Base-by-base conservation (phyloP, 2,888 invertebrate genomes). In the Netelia inedita region DNA sequence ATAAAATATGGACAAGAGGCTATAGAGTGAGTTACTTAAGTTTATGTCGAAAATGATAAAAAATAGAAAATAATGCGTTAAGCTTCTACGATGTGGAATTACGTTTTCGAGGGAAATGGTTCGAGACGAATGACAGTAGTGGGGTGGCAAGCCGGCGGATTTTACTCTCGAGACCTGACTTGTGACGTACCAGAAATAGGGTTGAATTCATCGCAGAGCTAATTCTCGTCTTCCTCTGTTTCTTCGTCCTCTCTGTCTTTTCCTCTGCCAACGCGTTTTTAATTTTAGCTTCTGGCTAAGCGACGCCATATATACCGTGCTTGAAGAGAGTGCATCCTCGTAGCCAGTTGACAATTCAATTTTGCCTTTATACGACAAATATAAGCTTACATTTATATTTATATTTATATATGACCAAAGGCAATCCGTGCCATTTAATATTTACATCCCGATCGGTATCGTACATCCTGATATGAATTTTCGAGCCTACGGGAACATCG, bases 201-300 rank as follows among this genome's bases (percentile, higher is more conserved):
- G 78, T 74, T 73, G 83, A 80, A 83, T 85, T 82, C 82, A 79
- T 65, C 69, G 73, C 63, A 50, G 74, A 50, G 82, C 68, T 86
- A 79, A 85, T 86, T 86, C 69, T 73, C 28, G 19, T 35, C 73
- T 73, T 43, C 35, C 66, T n/a, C 28, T 50, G 14, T 43, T 73
- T 50, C 14, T 21, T 53, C 35, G n/a, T 10, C 50, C 59, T 53
- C 59, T 53, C 69, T 11, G 8, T 63, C 41, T 21, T n/a, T 21
- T 1, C 8, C 35, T 5, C 6, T 35, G 35, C 35, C 35, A 6
- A 35, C 35, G 35, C 41, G 43, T 43, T 57, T 41, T 11, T 16
- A 55, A 43, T 63, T 43, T 57, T 61, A 14, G 14, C 11, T n/a
- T 35, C 14, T 14, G 28, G 23, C 6, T 10, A 35, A 61, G 28